Percentiles rank a stretch among this genome's conserved stretches.
phyloP scores from a whole-genome alignment of 2,797 vertebrate genomes.

The Eupleurogrammus muticus region DNA sequence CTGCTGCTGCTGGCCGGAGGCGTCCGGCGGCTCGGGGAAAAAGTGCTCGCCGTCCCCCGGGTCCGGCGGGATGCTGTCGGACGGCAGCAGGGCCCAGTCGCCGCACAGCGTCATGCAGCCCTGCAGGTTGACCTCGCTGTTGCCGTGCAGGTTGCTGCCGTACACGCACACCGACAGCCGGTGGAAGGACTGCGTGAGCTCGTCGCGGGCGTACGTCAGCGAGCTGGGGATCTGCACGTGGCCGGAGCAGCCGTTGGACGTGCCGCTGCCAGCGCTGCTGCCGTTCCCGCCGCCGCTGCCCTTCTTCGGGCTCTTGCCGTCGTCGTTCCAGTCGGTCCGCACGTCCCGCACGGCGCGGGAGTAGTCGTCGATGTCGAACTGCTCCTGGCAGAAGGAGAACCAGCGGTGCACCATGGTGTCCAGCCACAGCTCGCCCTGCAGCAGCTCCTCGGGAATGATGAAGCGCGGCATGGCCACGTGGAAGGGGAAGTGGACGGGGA shows the following conservation, averaged over 20 bases:
- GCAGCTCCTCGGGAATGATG: conserved; percentile 91
- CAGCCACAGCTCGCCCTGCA: conserved; percentile 92
- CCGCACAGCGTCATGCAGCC: conserved; percentile 92
- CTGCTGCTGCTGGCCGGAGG: conserved; percentile 64
- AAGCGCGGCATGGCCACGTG: conserved; percentile 91
- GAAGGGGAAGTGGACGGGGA: conserved; percentile 94
- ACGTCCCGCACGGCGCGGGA: conserved; percentile 96
- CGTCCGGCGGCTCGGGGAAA: conserved; percentile 88
- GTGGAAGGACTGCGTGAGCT: conserved; percentile 98
- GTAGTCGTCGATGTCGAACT: conserved; percentile 97
- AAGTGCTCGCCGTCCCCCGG: conserved; percentile 89
- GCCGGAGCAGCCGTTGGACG: conserved; percentile 86
- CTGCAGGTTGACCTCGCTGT: conserved; percentile 97
- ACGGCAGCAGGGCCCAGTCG: conserved; percentile 90
- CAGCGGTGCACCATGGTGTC: conserved; percentile 95
- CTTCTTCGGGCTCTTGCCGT: conserved; percentile 95
- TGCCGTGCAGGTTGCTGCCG: conserved; percentile 95
- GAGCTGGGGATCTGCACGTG: conserved; percentile 92
- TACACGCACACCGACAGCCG: conserved; percentile 97
- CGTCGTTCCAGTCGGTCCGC: conserved; percentile 93
- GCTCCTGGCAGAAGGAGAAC: conserved; percentile 94
- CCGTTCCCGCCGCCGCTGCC: conserved; percentile 73
- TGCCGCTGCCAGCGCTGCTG: conserved; percentile 73
- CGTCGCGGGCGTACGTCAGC: conserved; percentile 93
- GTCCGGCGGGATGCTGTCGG: conserved; percentile 88